Evolutionary conservation across 2,113 vertebrate species (phyloP).

Genomic region (Regulus satrapa): DNA sequence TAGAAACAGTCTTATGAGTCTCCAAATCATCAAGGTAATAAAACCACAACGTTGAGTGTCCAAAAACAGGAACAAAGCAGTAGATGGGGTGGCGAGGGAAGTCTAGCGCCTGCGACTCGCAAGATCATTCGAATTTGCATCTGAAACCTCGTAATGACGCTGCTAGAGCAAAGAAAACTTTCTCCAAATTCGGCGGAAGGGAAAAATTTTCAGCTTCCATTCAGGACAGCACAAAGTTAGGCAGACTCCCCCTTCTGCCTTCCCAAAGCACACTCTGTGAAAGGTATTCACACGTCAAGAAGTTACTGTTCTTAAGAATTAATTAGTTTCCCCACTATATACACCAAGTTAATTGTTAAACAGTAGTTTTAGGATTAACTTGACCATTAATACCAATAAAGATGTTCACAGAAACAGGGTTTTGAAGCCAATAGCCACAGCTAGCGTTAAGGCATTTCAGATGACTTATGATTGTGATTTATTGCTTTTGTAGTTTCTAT

Average conservation of each 20-base stretch:
- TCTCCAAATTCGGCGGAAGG: neutral
- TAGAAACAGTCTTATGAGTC: neutral
- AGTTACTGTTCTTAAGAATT: conserved; percentile 60
- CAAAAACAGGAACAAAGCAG: conserved; percentile 3
- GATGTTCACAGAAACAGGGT: conserved; percentile 43
- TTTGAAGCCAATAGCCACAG: conserved; percentile 43
- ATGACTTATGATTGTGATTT: conserved; percentile 82
- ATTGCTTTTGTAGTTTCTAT: conserved; percentile 73
- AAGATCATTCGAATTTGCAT: neutral
- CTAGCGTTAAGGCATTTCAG: conserved; percentile 65
- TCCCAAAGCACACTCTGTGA: neutral
- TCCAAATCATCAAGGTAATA: conserved; percentile 1
- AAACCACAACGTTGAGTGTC: neutral
- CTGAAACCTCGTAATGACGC: neutral
- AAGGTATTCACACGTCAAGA: conserved; percentile 43
- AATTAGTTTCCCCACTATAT: conserved; percentile 16
- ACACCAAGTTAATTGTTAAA: conserved; percentile 71
- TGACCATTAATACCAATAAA: conserved; percentile 60
- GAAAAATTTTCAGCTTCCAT: conserved; percentile 8
- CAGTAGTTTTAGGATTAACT: conserved; percentile 72
- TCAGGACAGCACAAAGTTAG: neutral
- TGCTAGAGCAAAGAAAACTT: neutral
- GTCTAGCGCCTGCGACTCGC: neutral
- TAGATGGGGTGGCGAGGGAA: neutral
- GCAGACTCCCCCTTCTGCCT: neutral